phyloP scores from a whole-genome alignment of 2,113 vertebrate genomes.

The Ailuropoda melanoleuca region DNA sequence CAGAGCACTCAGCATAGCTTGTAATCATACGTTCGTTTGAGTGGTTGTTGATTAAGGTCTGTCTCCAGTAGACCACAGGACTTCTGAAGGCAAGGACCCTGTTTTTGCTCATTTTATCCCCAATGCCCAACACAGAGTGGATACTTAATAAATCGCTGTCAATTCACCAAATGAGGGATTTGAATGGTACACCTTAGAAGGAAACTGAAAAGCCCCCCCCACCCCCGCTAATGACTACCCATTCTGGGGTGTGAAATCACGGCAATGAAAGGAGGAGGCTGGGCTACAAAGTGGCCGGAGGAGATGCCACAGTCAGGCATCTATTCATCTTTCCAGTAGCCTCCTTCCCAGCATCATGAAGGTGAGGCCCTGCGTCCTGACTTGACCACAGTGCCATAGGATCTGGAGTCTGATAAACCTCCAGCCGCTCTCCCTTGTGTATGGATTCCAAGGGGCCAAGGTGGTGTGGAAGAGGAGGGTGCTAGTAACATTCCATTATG shows the following conservation, averaged over 20 bases:
- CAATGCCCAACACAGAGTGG: not conserved
- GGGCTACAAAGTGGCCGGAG: not conserved
- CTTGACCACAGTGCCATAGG: not conserved
- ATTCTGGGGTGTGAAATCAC: not conserved
- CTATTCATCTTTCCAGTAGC: not conserved
- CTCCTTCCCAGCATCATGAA: not conserved
- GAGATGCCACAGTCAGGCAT: not conserved
- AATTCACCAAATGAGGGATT: not conserved
- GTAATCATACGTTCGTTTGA: not conserved
- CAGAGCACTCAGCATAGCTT: not conserved
- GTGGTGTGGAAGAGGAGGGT: not conserved
- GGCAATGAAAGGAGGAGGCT: not conserved
- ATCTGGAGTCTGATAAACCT: not conserved
- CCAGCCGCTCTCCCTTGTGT: not conserved
- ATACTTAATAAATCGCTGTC: not conserved
- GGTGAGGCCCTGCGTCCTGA: not conserved
- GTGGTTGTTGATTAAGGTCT: not conserved
- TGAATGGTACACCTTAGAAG: not conserved
- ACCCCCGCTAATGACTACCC: not conserved
- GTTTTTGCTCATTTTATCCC: not conserved
- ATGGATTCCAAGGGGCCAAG: not conserved
- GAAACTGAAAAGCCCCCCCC: not conserved
- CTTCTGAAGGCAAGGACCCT: not conserved
- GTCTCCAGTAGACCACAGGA: not conserved
- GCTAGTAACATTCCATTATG: not conserved